A percentile compares a stretch with the other conserved stretches of the same genome.
Evolutionary conservation across 2,113 vertebrate species (phyloP).

Genomic region (Cyphomyrus discorhynchus): DNA sequence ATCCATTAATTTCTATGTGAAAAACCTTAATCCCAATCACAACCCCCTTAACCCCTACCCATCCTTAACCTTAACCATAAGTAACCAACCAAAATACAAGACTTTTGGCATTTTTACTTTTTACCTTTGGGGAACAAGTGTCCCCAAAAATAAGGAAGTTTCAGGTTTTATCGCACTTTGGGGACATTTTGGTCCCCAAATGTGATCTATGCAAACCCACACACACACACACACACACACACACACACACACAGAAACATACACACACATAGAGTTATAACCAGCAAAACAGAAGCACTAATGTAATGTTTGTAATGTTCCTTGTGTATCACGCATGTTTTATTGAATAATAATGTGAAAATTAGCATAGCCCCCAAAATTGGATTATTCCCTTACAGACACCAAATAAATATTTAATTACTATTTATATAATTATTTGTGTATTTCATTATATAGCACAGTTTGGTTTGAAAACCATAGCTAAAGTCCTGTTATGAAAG

Average conservation of each 20-base stretch:
- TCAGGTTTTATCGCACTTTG: too few relatives aligned
- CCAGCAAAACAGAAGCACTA: neutral
- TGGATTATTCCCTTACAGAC: neutral
- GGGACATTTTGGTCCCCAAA: too few relatives aligned
- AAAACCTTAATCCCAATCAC: too few relatives aligned
- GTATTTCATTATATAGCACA: neutral
- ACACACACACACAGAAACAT: neutral
- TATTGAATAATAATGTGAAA: neutral
- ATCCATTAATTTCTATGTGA: too few relatives aligned
- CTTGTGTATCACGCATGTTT: neutral
- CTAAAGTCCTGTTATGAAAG: neutral
- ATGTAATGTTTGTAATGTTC: neutral
- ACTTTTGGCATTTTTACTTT: too few relatives aligned
- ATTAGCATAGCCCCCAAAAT: neutral
- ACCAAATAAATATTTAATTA: neutral
- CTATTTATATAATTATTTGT: neutral
- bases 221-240: too few relatives aligned
- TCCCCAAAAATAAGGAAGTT: too few relatives aligned
- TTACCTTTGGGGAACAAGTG: too few relatives aligned
- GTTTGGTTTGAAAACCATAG: neutral
- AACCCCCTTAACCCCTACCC: too few relatives aligned
- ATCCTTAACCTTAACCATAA: too few relatives aligned
- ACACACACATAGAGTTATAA: neutral
- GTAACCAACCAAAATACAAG: too few relatives aligned
- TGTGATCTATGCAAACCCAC: too few relatives aligned